Percentiles rank a stretch among this genome's conserved stretches.
Evolutionary conservation across 2,797 vertebrate species (phyloP).

Genomic region (Trematomus bernacchii): DNA sequence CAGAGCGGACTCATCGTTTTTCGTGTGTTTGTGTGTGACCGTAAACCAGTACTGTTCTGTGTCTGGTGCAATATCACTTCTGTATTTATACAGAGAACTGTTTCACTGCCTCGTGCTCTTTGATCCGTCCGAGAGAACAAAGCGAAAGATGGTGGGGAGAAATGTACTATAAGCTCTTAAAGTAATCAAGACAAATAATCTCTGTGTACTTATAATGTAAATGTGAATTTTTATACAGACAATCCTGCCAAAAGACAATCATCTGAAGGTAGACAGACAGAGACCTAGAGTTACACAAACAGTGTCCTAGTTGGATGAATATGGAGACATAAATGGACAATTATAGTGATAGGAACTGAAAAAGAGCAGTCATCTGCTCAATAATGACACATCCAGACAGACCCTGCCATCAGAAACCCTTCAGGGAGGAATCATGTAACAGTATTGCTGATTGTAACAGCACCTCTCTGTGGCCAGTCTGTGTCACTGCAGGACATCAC

Average conservation of each 20-base stretch:
- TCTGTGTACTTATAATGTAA: conserved; percentile 47
- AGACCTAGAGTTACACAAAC: conserved; percentile 29
- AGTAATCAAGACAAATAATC: conserved; percentile 38
- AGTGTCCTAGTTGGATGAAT: conserved; percentile 19
- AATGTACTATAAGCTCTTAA: conserved; percentile 40
- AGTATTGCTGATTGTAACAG: conserved; percentile 27
- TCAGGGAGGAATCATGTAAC: conserved; percentile 39
- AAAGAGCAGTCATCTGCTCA: conserved; percentile 35
- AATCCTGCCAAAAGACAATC: conserved; percentile 79
- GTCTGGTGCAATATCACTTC: conserved; percentile 63
- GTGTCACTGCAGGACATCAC: conserved; percentile 53
- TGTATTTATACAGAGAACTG: conserved; percentile 46
- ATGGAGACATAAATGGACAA: conserved; percentile 16
- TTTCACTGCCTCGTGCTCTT: conserved; percentile 50
- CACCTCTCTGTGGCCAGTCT: conserved; percentile 62
- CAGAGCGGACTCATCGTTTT: conserved; percentile 29
- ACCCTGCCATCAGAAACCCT: conserved; percentile 62
- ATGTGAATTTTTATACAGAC: conserved; percentile 67
- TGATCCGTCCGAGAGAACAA: conserved; percentile 29
- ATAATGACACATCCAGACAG: conserved; percentile 37
- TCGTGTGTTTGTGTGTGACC: conserved; percentile 72
- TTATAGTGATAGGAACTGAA: conserved; percentile 27
- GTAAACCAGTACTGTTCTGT: conserved; percentile 50
- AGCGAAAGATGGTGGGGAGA: conserved; percentile 12
- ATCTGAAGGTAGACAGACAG: conserved; percentile 30